phyloP scores from a whole-genome alignment of 2,113 vertebrate species.

The Saccopteryx bilineata region DNA sequence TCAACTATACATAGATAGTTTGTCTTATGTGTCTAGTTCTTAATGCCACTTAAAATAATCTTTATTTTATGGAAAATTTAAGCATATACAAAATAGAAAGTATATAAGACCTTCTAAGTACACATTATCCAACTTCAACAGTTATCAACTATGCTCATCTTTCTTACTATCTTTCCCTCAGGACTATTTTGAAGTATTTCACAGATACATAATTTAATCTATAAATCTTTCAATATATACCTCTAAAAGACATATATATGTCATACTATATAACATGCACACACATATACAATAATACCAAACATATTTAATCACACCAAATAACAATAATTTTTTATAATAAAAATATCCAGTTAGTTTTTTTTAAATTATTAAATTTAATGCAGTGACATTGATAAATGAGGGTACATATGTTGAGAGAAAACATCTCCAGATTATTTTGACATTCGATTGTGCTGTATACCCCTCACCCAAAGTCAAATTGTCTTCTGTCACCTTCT shows the following conservation, averaged over 20 bases:
- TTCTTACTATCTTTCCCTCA: background rate
- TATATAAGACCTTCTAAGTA: background rate
- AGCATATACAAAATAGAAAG: slow-evolving; percentile 7
- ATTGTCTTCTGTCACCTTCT: too few relatives aligned
- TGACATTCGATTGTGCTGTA: too few relatives aligned
- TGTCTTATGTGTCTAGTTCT: background rate
- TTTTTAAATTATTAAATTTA: background rate
- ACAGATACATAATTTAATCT: background rate
- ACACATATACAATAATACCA: background rate
- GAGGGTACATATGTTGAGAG: too few relatives aligned
- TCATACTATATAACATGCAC: background rate
- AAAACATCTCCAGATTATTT: too few relatives aligned
- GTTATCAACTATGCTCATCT: background rate
- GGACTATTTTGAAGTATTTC: background rate
- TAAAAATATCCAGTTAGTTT: slow-evolving; percentile 41
- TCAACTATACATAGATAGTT: background rate
- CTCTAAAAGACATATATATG: background rate
- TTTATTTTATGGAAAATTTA: slow-evolving; percentile 32
- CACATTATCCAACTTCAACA: background rate
- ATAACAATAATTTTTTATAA: slow-evolving; percentile 12
- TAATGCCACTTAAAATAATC: background rate
- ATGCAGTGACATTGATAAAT: too few relatives aligned
- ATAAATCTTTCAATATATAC: background rate
- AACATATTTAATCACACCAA: slow-evolving; percentile 1
- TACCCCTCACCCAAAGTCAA: too few relatives aligned